These are phyloP conservation scores for Coccyzus lansbergi DNA, from an alignment of 2,797 vertebrate genomes.

Conservation along the genomic window DNA sequence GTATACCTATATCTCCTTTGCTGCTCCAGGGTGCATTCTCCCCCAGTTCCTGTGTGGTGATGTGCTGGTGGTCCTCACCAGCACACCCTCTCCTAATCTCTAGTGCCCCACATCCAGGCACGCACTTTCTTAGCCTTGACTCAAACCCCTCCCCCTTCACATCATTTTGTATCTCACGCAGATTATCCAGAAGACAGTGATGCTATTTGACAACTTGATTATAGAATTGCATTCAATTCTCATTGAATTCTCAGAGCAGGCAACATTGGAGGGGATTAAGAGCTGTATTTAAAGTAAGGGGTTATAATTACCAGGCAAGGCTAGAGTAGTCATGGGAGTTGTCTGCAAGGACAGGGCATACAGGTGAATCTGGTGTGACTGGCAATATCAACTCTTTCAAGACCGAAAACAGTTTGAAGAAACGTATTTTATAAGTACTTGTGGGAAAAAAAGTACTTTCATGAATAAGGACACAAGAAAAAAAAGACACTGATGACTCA, in stretches of 20 bases:
- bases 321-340: not conserved
- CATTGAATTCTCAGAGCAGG: not conserved
- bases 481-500: not conserved
- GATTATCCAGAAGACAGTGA: not conserved
- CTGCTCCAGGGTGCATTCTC: too few relatives aligned
- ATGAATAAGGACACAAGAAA: not conserved
- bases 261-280: not conserved
- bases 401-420: not conserved
- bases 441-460: not conserved
- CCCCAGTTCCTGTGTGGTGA: too few relatives aligned
- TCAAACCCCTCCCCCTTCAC: too few relatives aligned
- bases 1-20: too few relatives aligned
- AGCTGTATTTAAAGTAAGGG: not conserved
- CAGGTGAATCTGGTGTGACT: not conserved
- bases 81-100: too few relatives aligned
- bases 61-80: too few relatives aligned
- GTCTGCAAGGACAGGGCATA: not conserved
- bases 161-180: not conserved
- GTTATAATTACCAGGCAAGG: not conserved
- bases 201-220: not conserved
- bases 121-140: too few relatives aligned
- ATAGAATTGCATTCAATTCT: not conserved
- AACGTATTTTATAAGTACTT: not conserved
- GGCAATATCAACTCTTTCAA: not conserved
- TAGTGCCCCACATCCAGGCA: too few relatives aligned